Percentiles rank a stretch among this genome's conserved stretches.
These are phyloP conservation scores for Florisuga fusca DNA, from an alignment of 2,797 vertebrate species.

Conservation along the genomic window DNA sequence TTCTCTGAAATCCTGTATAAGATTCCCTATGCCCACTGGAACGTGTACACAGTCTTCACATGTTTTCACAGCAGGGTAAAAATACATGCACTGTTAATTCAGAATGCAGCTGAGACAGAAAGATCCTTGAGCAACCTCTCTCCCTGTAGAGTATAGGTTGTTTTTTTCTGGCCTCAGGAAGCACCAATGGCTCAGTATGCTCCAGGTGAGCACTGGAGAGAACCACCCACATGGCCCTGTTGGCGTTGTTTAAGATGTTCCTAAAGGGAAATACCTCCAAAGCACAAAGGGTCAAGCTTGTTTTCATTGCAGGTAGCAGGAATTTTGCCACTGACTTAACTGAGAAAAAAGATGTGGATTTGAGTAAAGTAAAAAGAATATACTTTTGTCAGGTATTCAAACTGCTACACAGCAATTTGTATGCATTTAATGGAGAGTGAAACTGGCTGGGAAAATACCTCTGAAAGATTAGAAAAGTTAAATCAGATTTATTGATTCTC, in stretches of 20 bases:
- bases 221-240: accelerated
- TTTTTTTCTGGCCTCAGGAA: neutral
- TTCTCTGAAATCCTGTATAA: neutral
- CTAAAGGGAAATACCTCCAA: neutral
- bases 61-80: neutral
- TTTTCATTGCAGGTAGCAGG: neutral
- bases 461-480: neutral
- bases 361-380: neutral
- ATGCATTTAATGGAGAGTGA: neutral
- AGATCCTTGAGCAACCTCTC: neutral
- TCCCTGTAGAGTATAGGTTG: neutral
- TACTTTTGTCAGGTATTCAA: neutral
- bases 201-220: neutral
- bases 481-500: neutral
- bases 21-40: neutral
- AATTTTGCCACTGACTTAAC: neutral
- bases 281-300: neutral
- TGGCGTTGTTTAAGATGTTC: neutral
- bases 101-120: neutral
- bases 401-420: neutral
- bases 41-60: neutral
- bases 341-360: neutral
- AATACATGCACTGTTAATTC: neutral
- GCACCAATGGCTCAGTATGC: neutral
- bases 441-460: neutral